These are phyloP conservation scores for Erebia epiphron DNA, from an alignment of 2,888 invertebrate species.

Conservation along the genomic window DNA sequence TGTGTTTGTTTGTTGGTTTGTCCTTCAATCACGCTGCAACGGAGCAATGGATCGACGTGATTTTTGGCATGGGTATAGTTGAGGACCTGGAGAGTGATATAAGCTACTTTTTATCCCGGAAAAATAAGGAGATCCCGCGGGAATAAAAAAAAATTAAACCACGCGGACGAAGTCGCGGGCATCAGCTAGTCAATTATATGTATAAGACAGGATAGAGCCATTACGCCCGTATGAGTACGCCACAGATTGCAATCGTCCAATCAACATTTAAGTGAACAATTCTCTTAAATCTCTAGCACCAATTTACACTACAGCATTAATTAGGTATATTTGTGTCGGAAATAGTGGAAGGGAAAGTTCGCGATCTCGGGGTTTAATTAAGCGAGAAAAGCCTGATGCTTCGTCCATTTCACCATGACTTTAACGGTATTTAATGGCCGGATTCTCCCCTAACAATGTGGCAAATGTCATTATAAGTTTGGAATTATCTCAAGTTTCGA, in stretches of 20 bases:
- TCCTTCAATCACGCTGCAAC: no score
- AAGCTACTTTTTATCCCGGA: no score
- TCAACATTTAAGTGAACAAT: conserved; percentile 42
- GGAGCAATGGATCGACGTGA: no score
- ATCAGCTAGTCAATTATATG: background rate
- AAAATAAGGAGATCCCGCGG: no score
- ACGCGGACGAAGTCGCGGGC: no score
- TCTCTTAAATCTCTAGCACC: conserved; percentile 28
- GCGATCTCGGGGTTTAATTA: conserved; percentile 47
- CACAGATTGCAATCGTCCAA: conserved; percentile 19
- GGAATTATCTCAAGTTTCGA: conserved; percentile 26
- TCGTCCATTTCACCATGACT: conserved; percentile 40
- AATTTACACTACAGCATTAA: conserved; percentile 31
- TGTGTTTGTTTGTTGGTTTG: no score
- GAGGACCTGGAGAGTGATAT: no score
- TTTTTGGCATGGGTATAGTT: no score
- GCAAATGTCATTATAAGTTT: conserved; percentile 40
- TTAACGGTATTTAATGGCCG: conserved; percentile 37
- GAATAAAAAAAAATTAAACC: no score
- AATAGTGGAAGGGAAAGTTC: conserved; percentile 42
- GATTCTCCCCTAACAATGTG: conserved; percentile 40
- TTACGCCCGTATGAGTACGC: background rate
- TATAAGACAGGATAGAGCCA: background rate
- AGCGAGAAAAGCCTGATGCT: conserved; percentile 42
- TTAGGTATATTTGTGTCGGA: conserved; percentile 45